Evolutionary conservation across 2,888 invertebrate genomes (phyloP).

Genomic region (Drosophila parthenogenetica): DNA sequence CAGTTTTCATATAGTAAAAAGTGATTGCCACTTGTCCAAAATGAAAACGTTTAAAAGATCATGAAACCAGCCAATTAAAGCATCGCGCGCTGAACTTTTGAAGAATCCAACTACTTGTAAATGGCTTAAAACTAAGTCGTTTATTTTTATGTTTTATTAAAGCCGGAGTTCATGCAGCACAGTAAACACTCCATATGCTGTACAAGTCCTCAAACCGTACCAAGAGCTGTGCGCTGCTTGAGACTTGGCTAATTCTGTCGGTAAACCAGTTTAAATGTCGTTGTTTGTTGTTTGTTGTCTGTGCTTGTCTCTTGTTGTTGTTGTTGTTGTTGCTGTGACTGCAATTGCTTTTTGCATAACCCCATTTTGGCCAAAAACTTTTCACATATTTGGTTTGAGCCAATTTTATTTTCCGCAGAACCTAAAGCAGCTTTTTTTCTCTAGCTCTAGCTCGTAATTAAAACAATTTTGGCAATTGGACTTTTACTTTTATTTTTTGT

Average conservation of each 20-base stretch:
- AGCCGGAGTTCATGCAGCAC: background rate
- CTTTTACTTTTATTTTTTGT: slow-evolving; percentile 12
- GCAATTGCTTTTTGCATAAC: slow-evolving; percentile 68
- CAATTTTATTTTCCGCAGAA: slow-evolving; percentile 29
- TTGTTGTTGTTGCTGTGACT: slow-evolving; percentile 19
- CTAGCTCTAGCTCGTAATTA: slow-evolving; percentile 11
- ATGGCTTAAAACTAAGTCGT: background rate
- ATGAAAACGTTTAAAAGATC: slow-evolving; percentile 13
- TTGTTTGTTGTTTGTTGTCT: slow-evolving; percentile 19
- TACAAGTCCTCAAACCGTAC: slow-evolving; percentile 40
- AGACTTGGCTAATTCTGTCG: slow-evolving; percentile 75
- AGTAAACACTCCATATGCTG: slow-evolving; percentile 29
- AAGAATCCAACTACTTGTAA: slow-evolving; percentile 24
- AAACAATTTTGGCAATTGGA: slow-evolving; percentile 7
- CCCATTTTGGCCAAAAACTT: slow-evolving; percentile 50
- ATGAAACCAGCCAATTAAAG: slow-evolving; percentile 36
- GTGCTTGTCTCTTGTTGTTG: slow-evolving; percentile 16
- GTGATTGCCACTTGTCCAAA: slow-evolving; percentile 33
- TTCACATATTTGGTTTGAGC: slow-evolving; percentile 51
- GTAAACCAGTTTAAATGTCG: slow-evolving; percentile 70
- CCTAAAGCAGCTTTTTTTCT: background rate
- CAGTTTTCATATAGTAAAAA: slow-evolving; percentile 6
- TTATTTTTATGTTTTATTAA: slow-evolving; percentile 32
- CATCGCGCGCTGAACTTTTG: slow-evolving; percentile 44
- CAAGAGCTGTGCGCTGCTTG: slow-evolving; percentile 38